Conservation (phyloP, 2,797 vertebrate genomes). For the Zalophus californianus region DNA sequence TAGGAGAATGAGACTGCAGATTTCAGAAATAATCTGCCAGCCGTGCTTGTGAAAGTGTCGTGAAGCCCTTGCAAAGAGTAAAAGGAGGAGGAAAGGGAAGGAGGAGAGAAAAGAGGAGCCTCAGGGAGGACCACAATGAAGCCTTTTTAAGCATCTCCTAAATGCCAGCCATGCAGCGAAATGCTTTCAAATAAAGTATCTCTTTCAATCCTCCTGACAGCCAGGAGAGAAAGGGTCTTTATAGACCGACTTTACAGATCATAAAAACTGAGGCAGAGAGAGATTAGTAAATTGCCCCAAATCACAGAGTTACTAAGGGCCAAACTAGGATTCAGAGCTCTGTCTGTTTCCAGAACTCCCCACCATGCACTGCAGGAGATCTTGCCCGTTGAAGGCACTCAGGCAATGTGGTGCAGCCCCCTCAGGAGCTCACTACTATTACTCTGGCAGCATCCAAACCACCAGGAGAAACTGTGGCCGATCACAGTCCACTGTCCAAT, state of each 20-base stretch:
- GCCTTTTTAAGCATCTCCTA: not conserved
- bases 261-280: conserved; percentile 18
- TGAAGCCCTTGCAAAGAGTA: not conserved
- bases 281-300: not conserved
- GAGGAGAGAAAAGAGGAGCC: not conserved
- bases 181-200: not conserved
- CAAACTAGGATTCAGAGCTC: not conserved
- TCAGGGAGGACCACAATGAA: not conserved
- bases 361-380: not conserved
- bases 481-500: not conserved
- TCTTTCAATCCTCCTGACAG: not conserved
- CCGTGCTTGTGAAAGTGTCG: not conserved
- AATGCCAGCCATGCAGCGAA: not conserved
- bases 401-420: too few relatives aligned
- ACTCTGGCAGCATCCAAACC: not conserved
- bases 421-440: not conserved
- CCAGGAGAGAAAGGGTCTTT: not conserved
- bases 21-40: conserved; percentile 40
- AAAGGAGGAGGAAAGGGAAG: not conserved
- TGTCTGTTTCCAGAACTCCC: not conserved
- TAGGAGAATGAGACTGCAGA: not conserved
- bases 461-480: not conserved
- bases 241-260: not conserved
- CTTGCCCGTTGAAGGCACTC: not conserved
- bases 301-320: not conserved